Percentiles rank a stretch among this genome's conserved stretches.
phyloP scores from a whole-genome alignment of 2,888 invertebrate species.

The Lumbricus terrestris region DNA sequence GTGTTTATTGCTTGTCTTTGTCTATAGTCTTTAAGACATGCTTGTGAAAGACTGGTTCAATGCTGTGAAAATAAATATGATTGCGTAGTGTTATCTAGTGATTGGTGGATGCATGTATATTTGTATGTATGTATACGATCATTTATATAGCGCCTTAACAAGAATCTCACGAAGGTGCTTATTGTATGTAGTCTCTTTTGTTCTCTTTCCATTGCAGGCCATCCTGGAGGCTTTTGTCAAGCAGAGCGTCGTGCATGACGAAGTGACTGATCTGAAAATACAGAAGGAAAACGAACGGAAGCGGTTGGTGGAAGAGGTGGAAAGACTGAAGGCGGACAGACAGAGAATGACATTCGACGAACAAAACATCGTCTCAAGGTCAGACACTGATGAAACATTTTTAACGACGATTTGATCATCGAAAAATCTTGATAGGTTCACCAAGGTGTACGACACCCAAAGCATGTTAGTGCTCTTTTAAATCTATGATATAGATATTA shows the following conservation, averaged over 20 bases:
- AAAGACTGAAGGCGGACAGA: background rate
- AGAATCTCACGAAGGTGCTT: no score
- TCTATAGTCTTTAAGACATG: no score
- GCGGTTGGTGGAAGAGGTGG: background rate
- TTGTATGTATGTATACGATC: no score
- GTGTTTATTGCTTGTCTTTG: no score
- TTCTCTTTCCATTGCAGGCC: background rate
- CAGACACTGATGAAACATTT: background rate
- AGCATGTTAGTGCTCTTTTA: no score
- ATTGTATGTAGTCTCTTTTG: background rate
- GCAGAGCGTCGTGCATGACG: background rate
- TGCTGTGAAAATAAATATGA: no score
- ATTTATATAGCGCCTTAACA: no score
- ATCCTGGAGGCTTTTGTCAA: constrained; percentile 3
- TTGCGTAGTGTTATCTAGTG: no score
- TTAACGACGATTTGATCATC: background rate
- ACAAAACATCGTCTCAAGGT: background rate
- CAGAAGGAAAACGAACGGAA: background rate
- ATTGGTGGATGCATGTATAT: no score
- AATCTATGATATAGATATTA: no score
- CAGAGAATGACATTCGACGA: background rate
- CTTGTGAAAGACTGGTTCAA: no score
- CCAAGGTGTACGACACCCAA: no score
- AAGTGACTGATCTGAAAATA: background rate
- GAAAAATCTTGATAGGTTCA: background rate